These are phyloP conservation scores for Urocolius indicus DNA, from an alignment of 2,113 vertebrate genomes.

Conservation along the genomic window DNA sequence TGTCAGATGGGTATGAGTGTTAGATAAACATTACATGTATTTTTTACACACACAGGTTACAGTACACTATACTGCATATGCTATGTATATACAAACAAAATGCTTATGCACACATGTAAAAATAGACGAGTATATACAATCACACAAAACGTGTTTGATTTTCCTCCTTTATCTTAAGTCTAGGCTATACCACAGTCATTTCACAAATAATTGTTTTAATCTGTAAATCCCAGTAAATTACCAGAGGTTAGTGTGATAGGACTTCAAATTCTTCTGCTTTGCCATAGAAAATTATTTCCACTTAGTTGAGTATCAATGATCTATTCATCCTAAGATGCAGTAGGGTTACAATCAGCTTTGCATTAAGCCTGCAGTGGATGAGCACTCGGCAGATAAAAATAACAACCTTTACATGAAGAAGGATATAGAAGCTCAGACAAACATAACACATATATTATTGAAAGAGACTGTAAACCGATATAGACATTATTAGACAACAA, in stretches of 20 bases:
- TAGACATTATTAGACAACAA: conserved; percentile 18
- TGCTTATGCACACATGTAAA: background rate
- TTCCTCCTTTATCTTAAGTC: conserved; percentile 13
- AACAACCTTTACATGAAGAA: conserved; percentile 72
- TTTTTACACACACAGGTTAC: conserved; percentile 6
- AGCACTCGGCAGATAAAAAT: conserved; percentile 72
- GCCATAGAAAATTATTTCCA: conserved; percentile 93
- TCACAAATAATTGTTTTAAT: conserved; percentile 72
- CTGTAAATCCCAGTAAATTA: conserved; percentile 80
- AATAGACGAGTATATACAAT: background rate
- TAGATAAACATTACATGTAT: conserved; percentile 31
- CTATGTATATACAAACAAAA: conserved; percentile 36
- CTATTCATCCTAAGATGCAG: conserved; percentile 86
- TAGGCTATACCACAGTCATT: conserved; percentile 19
- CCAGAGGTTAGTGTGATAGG: conserved; percentile 80
- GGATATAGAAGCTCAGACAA: conserved; percentile 52
- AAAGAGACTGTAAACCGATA: conserved; percentile 43
- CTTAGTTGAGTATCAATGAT: conserved; percentile 90
- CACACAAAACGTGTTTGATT: background rate
- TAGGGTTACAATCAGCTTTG: conserved; percentile 79
- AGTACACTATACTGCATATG: background rate
- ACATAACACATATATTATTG: conserved; percentile 8
- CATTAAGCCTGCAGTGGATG: conserved; percentile 77
- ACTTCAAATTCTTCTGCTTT: conserved; percentile 84
- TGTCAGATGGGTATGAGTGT: conserved; percentile 8